Evolutionary conservation across 2,888 invertebrate species (phyloP).

Genomic region (Sisyra nigra): DNA sequence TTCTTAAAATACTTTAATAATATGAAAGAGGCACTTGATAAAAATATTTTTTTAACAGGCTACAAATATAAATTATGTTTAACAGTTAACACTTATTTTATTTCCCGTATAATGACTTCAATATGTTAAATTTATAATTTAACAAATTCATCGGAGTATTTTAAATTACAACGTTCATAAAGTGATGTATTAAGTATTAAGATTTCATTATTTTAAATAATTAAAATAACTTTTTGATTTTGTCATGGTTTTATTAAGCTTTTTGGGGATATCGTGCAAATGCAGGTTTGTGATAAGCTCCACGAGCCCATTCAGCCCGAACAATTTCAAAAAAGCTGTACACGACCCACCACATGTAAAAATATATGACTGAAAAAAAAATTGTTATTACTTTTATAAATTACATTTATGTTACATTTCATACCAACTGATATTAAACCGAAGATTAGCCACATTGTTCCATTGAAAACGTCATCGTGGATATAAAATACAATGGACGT

Average conservation of each 20-base stretch:
- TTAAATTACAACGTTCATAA: too few relatives aligned
- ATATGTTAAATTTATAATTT: too few relatives aligned
- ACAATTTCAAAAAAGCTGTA: slow-evolving; percentile 66
- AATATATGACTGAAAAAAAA: slow-evolving; percentile 48
- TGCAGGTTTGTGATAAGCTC: slow-evolving; percentile 58
- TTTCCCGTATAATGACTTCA: too few relatives aligned
- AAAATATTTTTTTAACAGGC: slow-evolving; percentile 4
- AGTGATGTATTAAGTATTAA: too few relatives aligned
- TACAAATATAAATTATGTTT: slow-evolving; percentile 10
- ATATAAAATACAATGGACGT: slow-evolving; percentile 60
- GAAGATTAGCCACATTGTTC: slow-evolving; percentile 41
- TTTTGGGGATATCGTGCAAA: slow-evolving; percentile 30
- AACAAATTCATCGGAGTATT: too few relatives aligned
- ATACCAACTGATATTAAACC: slow-evolving; percentile 45
- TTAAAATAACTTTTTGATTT: too few relatives aligned
- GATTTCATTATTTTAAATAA: too few relatives aligned
- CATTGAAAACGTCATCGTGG: slow-evolving; percentile 37
- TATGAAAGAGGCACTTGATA: background rate
- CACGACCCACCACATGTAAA: slow-evolving; percentile 71
- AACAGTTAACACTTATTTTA: background rate
- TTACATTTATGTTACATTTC: slow-evolving; percentile 15
- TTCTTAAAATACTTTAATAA: too few relatives aligned
- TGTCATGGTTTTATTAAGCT: slow-evolving; percentile 10
- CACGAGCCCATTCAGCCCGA: slow-evolving; percentile 49
- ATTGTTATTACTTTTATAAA: slow-evolving; percentile 1